Conservation (phyloP, 2,797 vertebrate genomes). For the Neoniphon sammara region DNA sequence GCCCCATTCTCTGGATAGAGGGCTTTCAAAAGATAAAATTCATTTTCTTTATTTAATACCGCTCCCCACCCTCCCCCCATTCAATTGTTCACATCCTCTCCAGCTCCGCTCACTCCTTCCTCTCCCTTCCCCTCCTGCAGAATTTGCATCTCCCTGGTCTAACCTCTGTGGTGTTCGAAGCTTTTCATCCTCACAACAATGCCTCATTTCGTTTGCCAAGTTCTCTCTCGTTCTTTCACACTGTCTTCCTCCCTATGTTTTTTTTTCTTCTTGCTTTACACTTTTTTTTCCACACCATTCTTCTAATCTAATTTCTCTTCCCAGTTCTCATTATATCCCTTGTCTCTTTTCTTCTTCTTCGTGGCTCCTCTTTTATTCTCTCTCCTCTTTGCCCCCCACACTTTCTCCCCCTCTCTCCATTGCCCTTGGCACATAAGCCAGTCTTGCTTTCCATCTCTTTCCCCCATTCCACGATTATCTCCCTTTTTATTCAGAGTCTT, state of each 20-base stretch:
- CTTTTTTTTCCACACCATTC: background rate
- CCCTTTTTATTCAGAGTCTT: slow-evolving; percentile 14
- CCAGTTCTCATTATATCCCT: slow-evolving; percentile 32
- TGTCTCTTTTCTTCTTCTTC: background rate
- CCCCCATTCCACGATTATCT: slow-evolving; percentile 8
- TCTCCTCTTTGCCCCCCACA: slow-evolving; percentile 21
- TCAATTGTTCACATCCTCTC: slow-evolving; percentile 2
- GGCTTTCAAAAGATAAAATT: slow-evolving; percentile 34
- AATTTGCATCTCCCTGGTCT: background rate
- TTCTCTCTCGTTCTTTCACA: slow-evolving; percentile 1
- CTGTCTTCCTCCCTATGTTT: background rate
- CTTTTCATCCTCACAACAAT: slow-evolving; percentile 25
- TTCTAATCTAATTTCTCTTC: slow-evolving; percentile 35
- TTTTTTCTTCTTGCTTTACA: background rate
- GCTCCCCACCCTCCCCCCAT: background rate
- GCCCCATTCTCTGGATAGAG: background rate
- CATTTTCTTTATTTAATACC: slow-evolving; percentile 23
- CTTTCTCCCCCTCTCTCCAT: background rate
- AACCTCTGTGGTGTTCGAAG: slow-evolving; percentile 26
- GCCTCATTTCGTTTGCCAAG: slow-evolving; percentile 27
- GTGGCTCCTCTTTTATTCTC: background rate
- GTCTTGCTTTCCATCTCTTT: background rate
- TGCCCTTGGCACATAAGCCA: slow-evolving; percentile 2
- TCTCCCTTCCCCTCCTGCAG: background rate
- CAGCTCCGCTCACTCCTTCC: background rate